phyloP scores from a whole-genome alignment of 2,113 vertebrate genomes.

The Labrus mixtus region DNA sequence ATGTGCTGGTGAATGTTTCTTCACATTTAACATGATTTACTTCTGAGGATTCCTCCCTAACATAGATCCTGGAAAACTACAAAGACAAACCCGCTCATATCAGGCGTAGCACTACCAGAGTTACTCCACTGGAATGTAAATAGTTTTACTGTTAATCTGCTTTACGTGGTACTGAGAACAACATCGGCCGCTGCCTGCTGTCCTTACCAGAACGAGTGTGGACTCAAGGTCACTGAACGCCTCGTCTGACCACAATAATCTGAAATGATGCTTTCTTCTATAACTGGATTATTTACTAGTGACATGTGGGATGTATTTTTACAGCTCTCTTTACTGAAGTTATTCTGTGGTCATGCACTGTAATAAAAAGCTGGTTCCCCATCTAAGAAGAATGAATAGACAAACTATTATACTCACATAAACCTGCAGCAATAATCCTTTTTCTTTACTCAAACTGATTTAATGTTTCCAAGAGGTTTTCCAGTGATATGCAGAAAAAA shows the following conservation, averaged over 20 bases:
- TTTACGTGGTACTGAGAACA: neutral
- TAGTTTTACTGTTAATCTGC: constrained; percentile 25
- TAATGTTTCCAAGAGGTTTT: neutral
- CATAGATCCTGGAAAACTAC: neutral
- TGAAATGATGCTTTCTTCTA: neutral
- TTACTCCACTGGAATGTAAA: constrained; percentile 31
- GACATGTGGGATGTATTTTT: neutral
- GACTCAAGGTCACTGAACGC: constrained; percentile 4
- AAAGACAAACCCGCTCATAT: neutral
- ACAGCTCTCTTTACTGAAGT: neutral
- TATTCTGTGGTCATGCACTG: neutral
- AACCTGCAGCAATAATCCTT: neutral
- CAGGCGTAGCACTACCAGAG: neutral
- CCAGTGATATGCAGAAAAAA: neutral
- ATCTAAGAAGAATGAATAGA: neutral
- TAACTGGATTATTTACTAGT: constrained; percentile 8
- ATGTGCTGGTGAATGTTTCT: constrained; percentile 4
- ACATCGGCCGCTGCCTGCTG: neutral
- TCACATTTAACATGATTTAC: constrained; percentile 13
- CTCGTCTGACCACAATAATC: neutral
- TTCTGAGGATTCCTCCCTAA: neutral
- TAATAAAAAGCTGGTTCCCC: constrained; percentile 1
- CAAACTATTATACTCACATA: too few species aligned
- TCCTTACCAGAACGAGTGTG: neutral
- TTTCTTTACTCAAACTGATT: neutral